Base-by-base conservation (phyloP, 1,140 invertebrate genomes). In the Sminthurides bifidus region DNA sequence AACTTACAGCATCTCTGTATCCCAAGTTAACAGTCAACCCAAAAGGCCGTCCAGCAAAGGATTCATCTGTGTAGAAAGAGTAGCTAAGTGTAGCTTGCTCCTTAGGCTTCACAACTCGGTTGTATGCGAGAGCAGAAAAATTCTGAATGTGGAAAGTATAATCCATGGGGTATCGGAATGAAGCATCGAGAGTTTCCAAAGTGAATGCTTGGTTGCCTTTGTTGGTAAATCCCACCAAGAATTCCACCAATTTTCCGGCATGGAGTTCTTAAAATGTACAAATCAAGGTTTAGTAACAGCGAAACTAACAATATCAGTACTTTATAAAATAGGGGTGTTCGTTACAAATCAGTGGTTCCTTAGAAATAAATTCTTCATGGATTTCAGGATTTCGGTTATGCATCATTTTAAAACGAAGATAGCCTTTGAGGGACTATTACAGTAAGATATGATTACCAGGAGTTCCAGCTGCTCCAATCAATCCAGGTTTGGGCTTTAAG, bases 141-240 rank as follows among this genome's bases (percentile, higher is more conserved):
- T 98, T 98, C 72, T 98, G 94, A 66, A 98, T 94, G 69, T 92
- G 89, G 71, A 93, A 98, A 63, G 83, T 92, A 74, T 92, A 98
- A 71, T 99, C 95, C 82, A 96, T 90, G 19, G 94, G 92, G 69
- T 98, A 98, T 66, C 94, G 81, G 79, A 99, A 95, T 0, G 94
- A 96, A 0, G 93, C 92, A 68, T 98, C 94, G 66, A 97, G 76
- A 2, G 83, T 84, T 69, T 98, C 92, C 8, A 99, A 77, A 14
- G 88, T 74, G 67, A 97, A 95, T 62, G 95, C 89, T 63, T 82
- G 77, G 56, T 83, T 77, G 33, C 93, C 95, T 70, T 90, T 92
- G 73, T 99, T 98, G 15, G 81, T 83, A 70, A 98, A 96, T 35
- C 94, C 93, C 64, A 98, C 88, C 2, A 99, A 75, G 68, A 98